Evolutionary conservation across 2,113 vertebrate genomes (phyloP), one percentile per base, ranked within the genome.

Genomic region (Meleagris gallopavo): DNA sequence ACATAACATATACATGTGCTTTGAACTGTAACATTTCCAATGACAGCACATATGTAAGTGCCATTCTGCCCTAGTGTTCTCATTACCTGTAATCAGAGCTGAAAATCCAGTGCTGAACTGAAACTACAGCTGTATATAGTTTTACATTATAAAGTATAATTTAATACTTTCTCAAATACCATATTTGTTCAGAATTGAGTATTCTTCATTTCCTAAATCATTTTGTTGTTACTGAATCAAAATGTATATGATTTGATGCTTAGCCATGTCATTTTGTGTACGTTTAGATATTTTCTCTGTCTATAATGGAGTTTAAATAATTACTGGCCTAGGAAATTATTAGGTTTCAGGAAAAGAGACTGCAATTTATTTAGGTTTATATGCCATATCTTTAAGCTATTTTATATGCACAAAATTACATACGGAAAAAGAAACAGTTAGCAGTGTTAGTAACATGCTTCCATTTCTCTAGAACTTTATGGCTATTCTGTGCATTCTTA

Each of bases 31-130:
- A n/a, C 13, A 40, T 45, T 89, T 72, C 29, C 50, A 70, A 22
- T 34, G 7, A 11, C 24, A 64, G 15, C 13, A 50, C 1, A 40
- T 1, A 9, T 29, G 10, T 0, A 3, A 2, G 6, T 22, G 9
- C 6, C 21, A 27, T 82, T 87, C 15, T 79, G 30, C 5, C 7
- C 6, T 2, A 9, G 1, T 8, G 5, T 70, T 77, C 16, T 45
- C 71, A 17, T 19, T 79, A 22, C 32, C 81, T 89, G 72, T 82
- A 74, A 71, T 30, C 4, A 50, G 36, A 84, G 71, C 43, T 41
- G 8, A 72, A 91, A 81, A 55, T 60, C 11, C 19, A 82, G 2
- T 18, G 1, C 27, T 12, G 24, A 79, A 55, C 7, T 55, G 29
- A n/a, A 89, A 10, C 3, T 3, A 2, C 4, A 64, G 2, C 1